Percentiles rank a stretch among this genome's conserved stretches.
Conservation (phyloP, 2,888 invertebrate species). For the Morpho achilles region DNA sequence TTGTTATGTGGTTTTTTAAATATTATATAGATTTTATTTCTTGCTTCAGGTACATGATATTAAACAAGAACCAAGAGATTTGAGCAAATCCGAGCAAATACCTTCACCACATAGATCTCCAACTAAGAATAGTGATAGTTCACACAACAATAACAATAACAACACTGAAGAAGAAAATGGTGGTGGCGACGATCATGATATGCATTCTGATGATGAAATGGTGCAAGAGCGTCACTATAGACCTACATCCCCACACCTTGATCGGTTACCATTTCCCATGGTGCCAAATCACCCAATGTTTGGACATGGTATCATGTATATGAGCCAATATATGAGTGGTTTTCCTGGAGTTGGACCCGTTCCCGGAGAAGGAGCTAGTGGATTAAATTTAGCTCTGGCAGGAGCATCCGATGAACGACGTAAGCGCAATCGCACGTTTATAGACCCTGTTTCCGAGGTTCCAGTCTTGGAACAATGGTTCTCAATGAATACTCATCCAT, state of each 20-base stretch:
- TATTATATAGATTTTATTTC: conserved; percentile 4
- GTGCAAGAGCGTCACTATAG: conserved; percentile 65
- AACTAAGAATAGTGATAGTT: conserved; percentile 77
- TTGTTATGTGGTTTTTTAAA: background rate
- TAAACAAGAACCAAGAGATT: conserved; percentile 75
- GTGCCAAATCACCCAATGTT: conserved; percentile 92
- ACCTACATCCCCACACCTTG: conserved; percentile 62
- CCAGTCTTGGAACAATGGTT: conserved; percentile 97
- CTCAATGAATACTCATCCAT: conserved; percentile 98
- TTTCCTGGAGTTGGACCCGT: conserved; percentile 75
- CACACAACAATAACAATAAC: conserved; percentile 68
- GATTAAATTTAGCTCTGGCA: conserved; percentile 82
- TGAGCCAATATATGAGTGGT: conserved; percentile 89
- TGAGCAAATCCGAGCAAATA: conserved; percentile 58
- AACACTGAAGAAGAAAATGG: conserved; percentile 73
- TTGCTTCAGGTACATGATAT: conserved; percentile 70
- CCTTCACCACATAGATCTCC: conserved; percentile 74
- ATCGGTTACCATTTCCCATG: conserved; percentile 85
- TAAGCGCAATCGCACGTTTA: conserved; percentile 98
- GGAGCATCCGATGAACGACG: conserved; percentile 90
- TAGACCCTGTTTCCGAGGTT: conserved; percentile 99
- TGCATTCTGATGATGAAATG: conserved; percentile 70
- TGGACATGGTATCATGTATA: conserved; percentile 93
- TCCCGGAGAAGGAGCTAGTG: conserved; percentile 78
- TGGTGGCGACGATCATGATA: conserved; percentile 72